Evolutionary conservation across 2,888 invertebrate genomes (phyloP).

Genomic region (Hemicrepidius hirtus): DNA sequence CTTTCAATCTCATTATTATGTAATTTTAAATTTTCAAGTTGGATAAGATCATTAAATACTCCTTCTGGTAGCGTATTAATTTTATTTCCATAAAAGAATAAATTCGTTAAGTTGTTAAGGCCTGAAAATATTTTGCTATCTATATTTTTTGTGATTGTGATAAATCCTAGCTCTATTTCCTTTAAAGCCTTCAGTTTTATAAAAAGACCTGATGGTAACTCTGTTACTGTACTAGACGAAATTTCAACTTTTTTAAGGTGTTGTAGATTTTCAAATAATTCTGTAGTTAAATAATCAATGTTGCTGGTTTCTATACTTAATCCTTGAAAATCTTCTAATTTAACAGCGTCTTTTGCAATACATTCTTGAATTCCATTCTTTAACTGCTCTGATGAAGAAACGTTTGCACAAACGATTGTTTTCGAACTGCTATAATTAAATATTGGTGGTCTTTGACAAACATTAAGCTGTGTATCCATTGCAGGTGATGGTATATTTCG

Average conservation of each 20-base stretch:
- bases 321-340: conserved; percentile 16
- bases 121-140: conserved; percentile 33
- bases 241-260: conserved; percentile 18
- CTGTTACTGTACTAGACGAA: neutral
- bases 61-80: conserved; percentile 10
- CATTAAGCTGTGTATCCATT: too few species aligned
- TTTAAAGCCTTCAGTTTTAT: neutral
- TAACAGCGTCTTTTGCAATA: conserved; percentile 4
- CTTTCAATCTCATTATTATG: conserved; percentile 19
- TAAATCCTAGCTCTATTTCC: conserved; percentile 1
- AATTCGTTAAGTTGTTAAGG: neutral
- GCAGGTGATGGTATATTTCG: too few species aligned
- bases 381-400: neutral
- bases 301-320: conserved; percentile 25
- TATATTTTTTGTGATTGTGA: conserved; percentile 22
- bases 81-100: conserved; percentile 35
- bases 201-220: conserved; percentile 13
- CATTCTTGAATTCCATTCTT: conserved; percentile 9
- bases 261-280: conserved; percentile 17
- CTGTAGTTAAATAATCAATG: conserved; percentile 16
- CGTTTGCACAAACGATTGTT: conserved; percentile 21
- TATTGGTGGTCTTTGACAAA: neutral
- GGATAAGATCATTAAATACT: conserved; percentile 9
- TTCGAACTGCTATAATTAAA: conserved; percentile 20
- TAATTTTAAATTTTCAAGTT: conserved; percentile 4